Evolutionary conservation across 2,888 invertebrate genomes (phyloP), one percentile per base, ranked within the genome.

Genomic region (Bugulina stolonifera): DNA sequence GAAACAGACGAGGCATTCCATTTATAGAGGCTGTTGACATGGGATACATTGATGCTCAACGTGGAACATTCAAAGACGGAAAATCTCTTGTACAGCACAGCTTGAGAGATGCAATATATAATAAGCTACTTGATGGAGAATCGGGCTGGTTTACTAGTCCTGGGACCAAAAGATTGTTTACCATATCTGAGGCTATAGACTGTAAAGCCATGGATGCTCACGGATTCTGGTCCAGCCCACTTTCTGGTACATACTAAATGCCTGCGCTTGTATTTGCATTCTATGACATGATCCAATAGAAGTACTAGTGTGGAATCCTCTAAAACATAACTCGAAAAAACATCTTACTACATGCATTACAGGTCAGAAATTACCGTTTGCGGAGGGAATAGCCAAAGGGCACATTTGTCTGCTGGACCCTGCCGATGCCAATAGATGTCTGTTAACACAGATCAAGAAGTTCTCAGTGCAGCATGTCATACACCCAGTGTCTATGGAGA

Each of bases 151-250:
- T 94, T 73, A 89, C 94, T 75, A 93, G 94, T 84, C 94, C 94
- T 1, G 93, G 93, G 85, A 92, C 92, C 23, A 93, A 93, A 1
- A 88, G 87, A 75, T 88, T 89, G 74, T 86, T 94, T 71, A 90
- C 90, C 73, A 86, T 94, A 74, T 88, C 89, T 77, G 91, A 94
- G 87, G 93, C 94, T 34, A 91, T 95, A 71, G 89, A 77, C n/a
- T 77, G 80, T 69, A 83, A 82, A 54, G 78, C 82, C 72, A 89
- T 94, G 71, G 93, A 96, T 86, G 54, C 54, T 34, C 71, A 74
- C 14, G 71, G 54, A 14, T 69, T 71, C 32, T 73, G 64, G 72
- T 71, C 35, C 54, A 32, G 54, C n/a, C 64, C 25, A 27, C 64
- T 64, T 64, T 64, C 64, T 32, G 64, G 64, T 64, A 64, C 10